A percentile compares a stretch with the other conserved stretches of the same genome.
Conservation (phyloP, 2,113 vertebrate genomes). For the Mastomys natalensis region DNA sequence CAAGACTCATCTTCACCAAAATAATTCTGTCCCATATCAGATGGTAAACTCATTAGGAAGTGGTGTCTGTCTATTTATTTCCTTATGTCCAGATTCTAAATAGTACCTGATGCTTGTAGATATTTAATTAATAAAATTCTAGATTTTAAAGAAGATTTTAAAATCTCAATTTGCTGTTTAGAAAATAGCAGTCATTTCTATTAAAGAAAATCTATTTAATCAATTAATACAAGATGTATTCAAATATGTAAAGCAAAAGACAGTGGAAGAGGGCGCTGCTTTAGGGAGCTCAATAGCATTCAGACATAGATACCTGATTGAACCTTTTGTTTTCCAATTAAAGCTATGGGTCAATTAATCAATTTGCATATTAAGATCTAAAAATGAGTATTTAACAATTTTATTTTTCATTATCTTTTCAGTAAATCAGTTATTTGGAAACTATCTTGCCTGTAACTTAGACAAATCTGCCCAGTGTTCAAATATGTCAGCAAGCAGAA, state of each 20-base stretch:
- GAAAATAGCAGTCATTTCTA: neutral
- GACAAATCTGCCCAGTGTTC: conserved; percentile 24
- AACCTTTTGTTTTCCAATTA: neutral
- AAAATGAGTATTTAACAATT: conserved; percentile 48
- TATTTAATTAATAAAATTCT: neutral
- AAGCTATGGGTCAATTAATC: conserved; percentile 26
- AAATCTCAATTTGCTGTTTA: neutral
- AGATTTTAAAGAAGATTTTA: conserved; percentile 32
- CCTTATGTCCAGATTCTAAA: conserved; percentile 8
- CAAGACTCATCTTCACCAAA: neutral
- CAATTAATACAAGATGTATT: neutral
- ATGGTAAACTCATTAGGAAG: neutral
- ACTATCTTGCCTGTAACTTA: neutral
- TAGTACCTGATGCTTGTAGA: neutral
- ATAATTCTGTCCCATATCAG: neutral
- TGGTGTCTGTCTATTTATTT: neutral
- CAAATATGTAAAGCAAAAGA: neutral
- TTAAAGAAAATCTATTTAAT: neutral
- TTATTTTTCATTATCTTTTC: neutral
- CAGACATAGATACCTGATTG: neutral
- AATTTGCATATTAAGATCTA: conserved; percentile 9
- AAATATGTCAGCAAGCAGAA: conserved; percentile 4
- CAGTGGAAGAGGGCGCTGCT: accelerated
- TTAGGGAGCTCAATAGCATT: neutral
- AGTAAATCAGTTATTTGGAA: conserved; percentile 56